These are phyloP conservation scores for Dunckerocampus dactyliophorus DNA, from an alignment of 2,113 vertebrate genomes.

Conservation along the genomic window DNA sequence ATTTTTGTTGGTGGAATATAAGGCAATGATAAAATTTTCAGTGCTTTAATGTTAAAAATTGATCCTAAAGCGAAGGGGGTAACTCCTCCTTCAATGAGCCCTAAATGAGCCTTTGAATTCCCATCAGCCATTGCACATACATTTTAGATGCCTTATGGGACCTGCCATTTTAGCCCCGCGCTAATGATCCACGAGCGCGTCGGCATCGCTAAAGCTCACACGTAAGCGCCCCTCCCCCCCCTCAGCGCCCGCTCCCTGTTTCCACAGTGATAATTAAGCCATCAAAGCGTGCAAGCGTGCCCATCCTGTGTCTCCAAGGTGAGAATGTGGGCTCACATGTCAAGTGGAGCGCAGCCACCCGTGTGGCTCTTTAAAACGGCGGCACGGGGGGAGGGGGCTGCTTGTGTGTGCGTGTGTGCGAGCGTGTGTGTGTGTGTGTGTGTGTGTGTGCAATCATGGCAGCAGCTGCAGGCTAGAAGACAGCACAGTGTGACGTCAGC, in stretches of 20 bases:
- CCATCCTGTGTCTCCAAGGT: conserved; percentile 70
- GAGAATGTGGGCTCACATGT: conserved; percentile 65
- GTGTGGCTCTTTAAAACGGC: conserved; percentile 66
- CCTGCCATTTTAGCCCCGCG: conserved; percentile 51
- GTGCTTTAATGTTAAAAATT: conserved; percentile 2
- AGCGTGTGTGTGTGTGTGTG: conserved; percentile 19
- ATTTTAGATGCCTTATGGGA: conserved; percentile 55
- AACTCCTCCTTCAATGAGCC: conserved; percentile 22
- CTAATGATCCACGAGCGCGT: conserved; percentile 63
- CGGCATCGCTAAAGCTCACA: conserved; percentile 49
- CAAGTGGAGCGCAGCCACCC: conserved; percentile 66
- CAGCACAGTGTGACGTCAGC: conserved; percentile 53
- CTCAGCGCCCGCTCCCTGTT: conserved; percentile 41
- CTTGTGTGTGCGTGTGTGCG: conserved; percentile 14
- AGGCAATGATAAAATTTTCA: not conserved
- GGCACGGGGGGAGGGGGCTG: conserved; percentile 47
- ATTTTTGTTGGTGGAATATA: not conserved
- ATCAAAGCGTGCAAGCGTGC: conserved; percentile 71
- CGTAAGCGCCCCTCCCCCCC: conserved; percentile 38
- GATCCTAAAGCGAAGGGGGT: conserved; percentile 8
- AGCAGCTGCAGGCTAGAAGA: conserved; percentile 50
- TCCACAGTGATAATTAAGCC: conserved; percentile 76
- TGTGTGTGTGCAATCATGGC: conserved; percentile 13
- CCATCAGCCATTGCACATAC: conserved; percentile 37
- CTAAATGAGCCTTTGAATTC: conserved; percentile 41